Base-by-base conservation (phyloP, 2,888 invertebrate genomes). In the Agriopis leucophaearia region DNA sequence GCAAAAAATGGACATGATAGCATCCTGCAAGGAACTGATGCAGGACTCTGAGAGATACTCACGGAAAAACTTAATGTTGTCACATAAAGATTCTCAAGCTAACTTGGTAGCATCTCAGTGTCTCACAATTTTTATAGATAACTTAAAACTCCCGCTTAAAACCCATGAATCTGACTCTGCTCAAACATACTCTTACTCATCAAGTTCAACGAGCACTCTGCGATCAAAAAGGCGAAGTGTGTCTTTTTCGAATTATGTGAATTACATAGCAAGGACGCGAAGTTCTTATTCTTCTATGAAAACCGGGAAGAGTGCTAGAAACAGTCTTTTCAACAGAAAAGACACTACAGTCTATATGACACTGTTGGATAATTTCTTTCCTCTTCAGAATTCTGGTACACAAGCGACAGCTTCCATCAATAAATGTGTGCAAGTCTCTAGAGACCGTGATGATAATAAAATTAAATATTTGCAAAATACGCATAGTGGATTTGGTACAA, bases 331-430 rank as follows among this genome's bases (percentile, higher is more conserved):
- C 60, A 69, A 56, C 66, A 67, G 74, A 64, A 80, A 80, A 64
- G 83, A 86, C 72, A 89, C 84, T 0, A 70, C 83, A 4, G 90
- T 92, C 35, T 92, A 85, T 55, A 87, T 92, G 88, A 88, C 88
- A 47, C 74, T 91, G 55, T 83, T 82, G 50, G 75, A 88, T 70
- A 81, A 89, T 58, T 76, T 75, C 64, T 77, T 69, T 66, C 77
- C 59, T 35, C 76, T 66, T 69, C 81, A 78, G 36, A 79, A 82
- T 45, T 87, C 87, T 42, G 87, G 88, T 44, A 89, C 93, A 27
- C 93, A 94, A 76, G 93, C 93, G n/a, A 91, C 92, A 52, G 92
- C 89, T 67, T 88, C 88, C 10, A 79, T 94, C 40, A 93, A 94
- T 76, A 94, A 94, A 82, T 91, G 92, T 74, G 81, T 92, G 65